A percentile compares a stretch with the other conserved stretches of the same genome.
Conservation (phyloP, 2,113 vertebrate species). For the Cervus canadensis region DNA sequence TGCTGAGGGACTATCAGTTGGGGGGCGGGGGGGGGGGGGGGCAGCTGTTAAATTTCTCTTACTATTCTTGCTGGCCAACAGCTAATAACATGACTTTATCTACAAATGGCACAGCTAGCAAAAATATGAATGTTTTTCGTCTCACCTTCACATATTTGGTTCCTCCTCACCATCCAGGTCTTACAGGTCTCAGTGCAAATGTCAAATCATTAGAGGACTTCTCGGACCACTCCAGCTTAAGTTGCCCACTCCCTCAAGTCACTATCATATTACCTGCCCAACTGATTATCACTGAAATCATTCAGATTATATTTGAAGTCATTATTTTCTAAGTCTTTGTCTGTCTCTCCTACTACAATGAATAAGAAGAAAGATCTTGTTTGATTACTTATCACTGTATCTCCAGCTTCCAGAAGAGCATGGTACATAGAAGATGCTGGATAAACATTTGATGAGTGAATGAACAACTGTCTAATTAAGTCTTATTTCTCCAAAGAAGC, state of each 20-base stretch:
- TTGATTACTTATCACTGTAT: neutral
- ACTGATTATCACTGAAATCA: neutral
- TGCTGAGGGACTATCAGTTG: neutral
- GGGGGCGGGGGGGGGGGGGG: accelerated
- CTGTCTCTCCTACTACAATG: neutral
- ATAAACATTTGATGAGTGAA: neutral
- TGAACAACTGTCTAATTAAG: neutral
- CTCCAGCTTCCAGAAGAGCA: neutral
- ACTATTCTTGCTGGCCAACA: slow-evolving; percentile 6
- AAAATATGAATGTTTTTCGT: neutral
- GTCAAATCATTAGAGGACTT: neutral
- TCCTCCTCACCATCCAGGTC: neutral
- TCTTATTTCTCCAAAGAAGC: neutral
- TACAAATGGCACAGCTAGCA: neutral
- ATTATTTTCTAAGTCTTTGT: neutral
- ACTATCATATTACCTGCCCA: neutral
- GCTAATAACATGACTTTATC: neutral
- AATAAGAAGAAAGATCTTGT: neutral
- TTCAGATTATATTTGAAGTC: neutral
- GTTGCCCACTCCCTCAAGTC: neutral
- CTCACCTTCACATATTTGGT: neutral
- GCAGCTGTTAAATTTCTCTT: neutral
- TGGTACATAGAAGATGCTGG: neutral
- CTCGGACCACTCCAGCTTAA: neutral
- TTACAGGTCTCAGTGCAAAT: neutral